A percentile compares a stretch with the other conserved stretches of the same genome.
These are phyloP conservation scores for Mycteria americana DNA, from an alignment of 2,797 vertebrate genomes.

Conservation along the genomic window DNA sequence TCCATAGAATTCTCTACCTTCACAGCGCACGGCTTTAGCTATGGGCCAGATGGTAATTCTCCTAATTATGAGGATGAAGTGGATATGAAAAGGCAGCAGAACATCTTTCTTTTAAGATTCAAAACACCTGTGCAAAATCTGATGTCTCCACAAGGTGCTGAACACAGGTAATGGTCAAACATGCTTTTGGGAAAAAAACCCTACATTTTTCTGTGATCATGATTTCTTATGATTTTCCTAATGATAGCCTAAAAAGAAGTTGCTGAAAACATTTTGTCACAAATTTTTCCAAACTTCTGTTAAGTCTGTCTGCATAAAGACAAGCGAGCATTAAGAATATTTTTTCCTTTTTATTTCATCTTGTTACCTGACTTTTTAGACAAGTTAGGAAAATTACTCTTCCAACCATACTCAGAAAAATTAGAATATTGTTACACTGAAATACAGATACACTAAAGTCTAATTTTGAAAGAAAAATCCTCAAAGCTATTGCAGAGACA, in stretches of 20 bases:
- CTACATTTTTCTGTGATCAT: not conserved
- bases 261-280: not conserved
- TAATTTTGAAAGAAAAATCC: not conserved
- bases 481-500: not conserved
- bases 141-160: not conserved
- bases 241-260: not conserved
- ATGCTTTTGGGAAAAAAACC: accelerated
- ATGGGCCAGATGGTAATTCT: not conserved
- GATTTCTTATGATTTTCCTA: not conserved
- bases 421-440: not conserved
- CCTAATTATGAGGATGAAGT: not conserved
- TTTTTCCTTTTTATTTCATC: not conserved
- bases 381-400: not conserved
- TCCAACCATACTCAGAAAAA: not conserved
- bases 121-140: not conserved
- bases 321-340: not conserved
- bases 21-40: not conserved
- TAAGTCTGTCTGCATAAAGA: not conserved
- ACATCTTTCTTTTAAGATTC: not conserved
- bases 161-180: not conserved
- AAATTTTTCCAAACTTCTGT: not conserved
- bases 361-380: not conserved
- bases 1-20: not conserved
- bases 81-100: not conserved
- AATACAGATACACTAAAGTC: not conserved